These are phyloP conservation scores for Rhegmatorhina hoffmannsi DNA, from an alignment of 2,113 vertebrate genomes.

Conservation along the genomic window DNA sequence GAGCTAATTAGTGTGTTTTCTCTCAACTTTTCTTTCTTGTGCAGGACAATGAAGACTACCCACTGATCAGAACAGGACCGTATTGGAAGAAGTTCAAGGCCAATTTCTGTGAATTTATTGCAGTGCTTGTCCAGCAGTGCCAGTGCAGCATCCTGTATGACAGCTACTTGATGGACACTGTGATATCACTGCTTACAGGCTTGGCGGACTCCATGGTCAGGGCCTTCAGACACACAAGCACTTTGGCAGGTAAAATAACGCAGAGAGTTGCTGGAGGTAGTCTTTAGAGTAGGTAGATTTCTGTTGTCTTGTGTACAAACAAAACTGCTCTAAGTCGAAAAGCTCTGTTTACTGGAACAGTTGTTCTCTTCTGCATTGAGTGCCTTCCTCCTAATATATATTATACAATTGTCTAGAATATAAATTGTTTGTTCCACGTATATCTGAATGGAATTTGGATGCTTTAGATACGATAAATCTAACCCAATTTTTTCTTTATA, in stretches of 20 bases:
- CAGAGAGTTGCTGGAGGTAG: neutral
- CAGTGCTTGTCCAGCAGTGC: constrained; percentile 85
- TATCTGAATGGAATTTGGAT: neutral
- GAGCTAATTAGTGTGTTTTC: neutral
- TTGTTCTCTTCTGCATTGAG: neutral
- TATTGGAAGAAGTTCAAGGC: constrained; percentile 88
- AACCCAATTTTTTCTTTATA: neutral
- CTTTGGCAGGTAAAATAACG: constrained; percentile 83
- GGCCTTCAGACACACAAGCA: constrained; percentile 92
- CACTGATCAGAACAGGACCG: constrained; percentile 81
- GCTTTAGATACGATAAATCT: neutral
- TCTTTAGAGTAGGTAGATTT: neutral
- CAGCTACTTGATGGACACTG: constrained; percentile 83
- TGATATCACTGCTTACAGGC: constrained; percentile 87
- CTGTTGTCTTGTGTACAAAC: neutral
- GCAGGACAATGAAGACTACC: constrained; percentile 87
- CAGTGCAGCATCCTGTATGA: constrained; percentile 86
- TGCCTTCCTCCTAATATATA: neutral
- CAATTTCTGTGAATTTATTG: constrained; percentile 89
- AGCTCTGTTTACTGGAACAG: neutral
- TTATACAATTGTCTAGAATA: neutral
- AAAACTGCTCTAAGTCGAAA: neutral
- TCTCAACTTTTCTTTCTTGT: neutral
- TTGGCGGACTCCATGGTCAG: constrained; percentile 85
- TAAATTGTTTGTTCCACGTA: neutral